Base-by-base conservation (phyloP, 1,140 invertebrate species). In the Ruditapes philippinarum region DNA sequence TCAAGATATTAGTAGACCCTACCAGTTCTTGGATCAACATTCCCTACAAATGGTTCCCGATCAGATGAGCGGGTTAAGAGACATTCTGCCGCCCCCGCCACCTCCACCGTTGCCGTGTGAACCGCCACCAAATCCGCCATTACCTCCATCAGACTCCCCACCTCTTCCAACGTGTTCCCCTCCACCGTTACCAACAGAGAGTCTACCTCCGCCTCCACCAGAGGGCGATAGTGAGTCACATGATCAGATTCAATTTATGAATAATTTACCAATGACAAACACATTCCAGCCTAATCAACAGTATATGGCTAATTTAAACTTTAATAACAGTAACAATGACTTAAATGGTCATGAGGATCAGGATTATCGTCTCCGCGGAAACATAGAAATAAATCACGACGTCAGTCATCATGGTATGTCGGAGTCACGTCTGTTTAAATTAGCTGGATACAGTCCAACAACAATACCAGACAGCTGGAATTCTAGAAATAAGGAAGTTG, bases 51-150 rank as follows among this genome's bases (percentile, higher is more conserved):
- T 70, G 19, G 33, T 70, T 9, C 65, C 65, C 36, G 65, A 70
- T 14, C 65, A 36, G 65, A 38, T 38, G 0, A 22, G 4, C 11
- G 74, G n/a, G n/a, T n/a, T n/a, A n/a, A 65, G 28, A 31, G 33
- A 12, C 4, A 11, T 25, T 19, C 28, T 38, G 12, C 60, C 42
- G 25, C 85, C 76, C 9, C 85, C 85, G 28, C 87, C 80, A n/a
- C 87, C 87, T 19, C 87, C 87, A 19, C 79, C 79, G 33, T 28
- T 70, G 22, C 87, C 87, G 5, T 65, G 51, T 70, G 85, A 88
- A 40, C 87, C 87, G 0, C 87, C 87, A 22, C 87, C 79, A 42
- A 33, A 81, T 28, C 87, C 87, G 25, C 78, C 76, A 28, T 31
- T 81, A 33, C 87, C 87, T 25, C 78, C 87, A 28, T 4, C 40